Conservation (phyloP, 1,140 invertebrate species). For the Drosophila yakuba region DNA sequence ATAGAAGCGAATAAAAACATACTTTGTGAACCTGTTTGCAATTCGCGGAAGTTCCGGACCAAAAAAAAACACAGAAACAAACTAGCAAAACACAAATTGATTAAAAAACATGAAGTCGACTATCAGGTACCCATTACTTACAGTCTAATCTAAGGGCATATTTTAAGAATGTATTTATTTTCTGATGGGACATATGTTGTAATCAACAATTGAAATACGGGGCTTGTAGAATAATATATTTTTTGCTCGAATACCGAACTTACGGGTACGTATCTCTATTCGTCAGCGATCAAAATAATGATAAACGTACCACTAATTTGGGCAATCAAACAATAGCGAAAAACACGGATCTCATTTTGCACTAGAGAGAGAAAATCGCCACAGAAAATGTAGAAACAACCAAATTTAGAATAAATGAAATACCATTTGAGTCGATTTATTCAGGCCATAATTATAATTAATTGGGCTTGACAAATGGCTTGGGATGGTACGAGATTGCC, state of each 20-base stretch:
- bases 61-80: constrained; percentile 5
- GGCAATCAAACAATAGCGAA: constrained; percentile 33
- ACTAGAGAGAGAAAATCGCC: not conserved
- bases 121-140: not conserved
- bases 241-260: not conserved
- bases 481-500: constrained; percentile 16
- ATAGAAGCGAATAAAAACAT: not conserved
- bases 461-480: constrained; percentile 43
- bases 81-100: constrained; percentile 27
- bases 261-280: not conserved
- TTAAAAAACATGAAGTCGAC: constrained; percentile 6
- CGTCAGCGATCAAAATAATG: constrained; percentile 22
- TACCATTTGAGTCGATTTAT: constrained; percentile 37
- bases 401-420: constrained; percentile 38
- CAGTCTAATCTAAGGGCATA: not conserved
- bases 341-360: constrained; percentile 24
- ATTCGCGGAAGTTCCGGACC: constrained; percentile 29
- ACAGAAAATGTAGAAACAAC: constrained; percentile 5
- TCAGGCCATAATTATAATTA: constrained; percentile 38
- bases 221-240: too few species aligned
- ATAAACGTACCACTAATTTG: constrained; percentile 51
- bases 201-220: too few species aligned
- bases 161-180: too few species aligned
- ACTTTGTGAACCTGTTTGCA: constrained; percentile 5
- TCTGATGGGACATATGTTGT: too few species aligned